Evolutionary conservation across 1,140 invertebrate genomes (phyloP), one percentile per base, ranked within the genome.

Genomic region (Heliothis virescens): DNA sequence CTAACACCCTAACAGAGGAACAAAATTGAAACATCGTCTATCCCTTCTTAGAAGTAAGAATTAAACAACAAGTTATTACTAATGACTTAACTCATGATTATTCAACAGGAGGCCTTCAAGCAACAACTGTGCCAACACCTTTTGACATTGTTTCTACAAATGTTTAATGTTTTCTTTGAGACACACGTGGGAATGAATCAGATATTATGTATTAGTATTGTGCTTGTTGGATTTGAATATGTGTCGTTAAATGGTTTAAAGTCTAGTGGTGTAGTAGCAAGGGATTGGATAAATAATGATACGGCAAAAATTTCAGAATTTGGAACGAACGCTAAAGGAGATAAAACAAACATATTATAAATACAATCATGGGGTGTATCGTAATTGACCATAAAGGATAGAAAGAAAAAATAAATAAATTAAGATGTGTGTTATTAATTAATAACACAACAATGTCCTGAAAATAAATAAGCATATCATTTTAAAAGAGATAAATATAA

Each of bases 71-170:
- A 52, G 41, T 63, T 67, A 48, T 12, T 53, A 48, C 48, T 65
- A 76, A 76, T 76, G 74, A 53, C 57, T 75, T 75, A 62, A 75
- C 48, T 76, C 74, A 76, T 76, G 60, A 53, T 63, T 76, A 76
- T 76, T 65, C 74, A 76, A 76, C 50, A 65, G 60, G 4, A 52
- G 48, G 41, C 74, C 74, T 76, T 76, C 74, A 65, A 29, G 29
- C 47, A 0, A 50, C 60, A 65, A 76, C 74, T 76, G 74, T 76
- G 50, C 48, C 48, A 65, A 65, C 74, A 76, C 16, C 3, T 26
- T 63, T 50, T 65, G 26, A 76, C 48, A 52, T 16, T 75, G 73
- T 62, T 60, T 11, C 12, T 2, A 50, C 41, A 62, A 21, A 0
- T 55, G 34, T 50, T 75, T 63, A 60, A 60, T 75, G 52, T 76